These are phyloP conservation scores for Coenobita brevimanus DNA, from an alignment of 1,140 invertebrate species.

Conservation along the genomic window DNA sequence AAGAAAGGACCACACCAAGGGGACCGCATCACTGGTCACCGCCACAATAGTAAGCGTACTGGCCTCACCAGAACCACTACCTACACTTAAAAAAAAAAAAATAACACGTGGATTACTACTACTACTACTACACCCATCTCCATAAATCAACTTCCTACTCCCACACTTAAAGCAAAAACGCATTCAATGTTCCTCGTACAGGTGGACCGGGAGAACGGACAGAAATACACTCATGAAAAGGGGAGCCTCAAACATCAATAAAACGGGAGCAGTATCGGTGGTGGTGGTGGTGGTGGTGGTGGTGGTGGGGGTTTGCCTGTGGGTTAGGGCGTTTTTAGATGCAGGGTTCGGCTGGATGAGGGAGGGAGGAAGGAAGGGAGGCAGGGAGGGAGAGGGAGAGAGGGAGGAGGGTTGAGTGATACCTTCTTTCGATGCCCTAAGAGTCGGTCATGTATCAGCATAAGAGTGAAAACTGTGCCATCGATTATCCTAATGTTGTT, in stretches of 20 bases:
- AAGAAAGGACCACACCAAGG: neutral
- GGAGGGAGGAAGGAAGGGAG: neutral
- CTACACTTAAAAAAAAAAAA: neutral
- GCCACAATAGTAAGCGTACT: constrained; percentile 8
- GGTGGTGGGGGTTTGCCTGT: neutral
- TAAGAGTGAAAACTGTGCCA: constrained; percentile 64
- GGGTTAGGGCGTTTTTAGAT: neutral
- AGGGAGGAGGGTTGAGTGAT: constrained; percentile 54
- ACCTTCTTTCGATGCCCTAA: constrained; percentile 57
- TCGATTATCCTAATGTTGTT: constrained; percentile 63
- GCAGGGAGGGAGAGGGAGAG: neutral
- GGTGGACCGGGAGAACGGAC: neutral
- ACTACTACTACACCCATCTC: constrained; percentile 20
- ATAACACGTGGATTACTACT: neutral
- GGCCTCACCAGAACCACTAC: constrained; percentile 5
- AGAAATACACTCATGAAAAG: neutral
- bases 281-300: neutral
- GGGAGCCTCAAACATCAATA: neutral
- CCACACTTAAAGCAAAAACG: constrained; percentile 18
- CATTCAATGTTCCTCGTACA: neutral
- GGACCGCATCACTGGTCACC: constrained; percentile 35
- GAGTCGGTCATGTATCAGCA: constrained; percentile 65
- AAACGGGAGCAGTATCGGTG: neutral
- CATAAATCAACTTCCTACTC: constrained; percentile 27
- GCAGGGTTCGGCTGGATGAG: neutral